A percentile compares a stretch with the other conserved stretches of the same genome.
Conservation (phyloP, 2,888 invertebrate species). For the Polydrusus pterygomalis region DNA sequence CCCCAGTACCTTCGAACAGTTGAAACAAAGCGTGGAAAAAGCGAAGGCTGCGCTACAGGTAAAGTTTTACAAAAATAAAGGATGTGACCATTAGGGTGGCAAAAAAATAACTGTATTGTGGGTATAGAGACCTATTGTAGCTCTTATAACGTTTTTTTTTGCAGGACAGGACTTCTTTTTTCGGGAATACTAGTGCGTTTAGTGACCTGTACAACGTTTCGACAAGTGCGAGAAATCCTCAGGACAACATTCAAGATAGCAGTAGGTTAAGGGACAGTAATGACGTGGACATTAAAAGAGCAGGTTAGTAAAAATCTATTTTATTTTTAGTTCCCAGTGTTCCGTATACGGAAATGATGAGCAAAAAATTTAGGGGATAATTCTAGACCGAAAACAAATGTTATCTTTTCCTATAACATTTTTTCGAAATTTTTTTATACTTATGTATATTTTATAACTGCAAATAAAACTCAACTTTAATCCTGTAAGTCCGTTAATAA, state of each 20-base stretch:
- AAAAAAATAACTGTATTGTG: too few species aligned
- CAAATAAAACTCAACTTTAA: too few species aligned
- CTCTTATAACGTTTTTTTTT: slow-evolving; percentile 32
- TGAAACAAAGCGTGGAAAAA: slow-evolving; percentile 93
- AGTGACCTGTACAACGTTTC: slow-evolving; percentile 78
- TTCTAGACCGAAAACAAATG: too few species aligned
- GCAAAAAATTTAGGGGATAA: too few species aligned
- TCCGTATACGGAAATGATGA: too few species aligned
- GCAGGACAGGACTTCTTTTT: slow-evolving; percentile 80
- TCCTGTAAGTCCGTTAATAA: too few species aligned
- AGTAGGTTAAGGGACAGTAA: slow-evolving; percentile 67
- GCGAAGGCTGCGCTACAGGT: slow-evolving; percentile 90
- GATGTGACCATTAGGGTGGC: too few species aligned
- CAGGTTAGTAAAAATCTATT: slow-evolving; percentile 64
- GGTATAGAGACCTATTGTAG: too few species aligned
- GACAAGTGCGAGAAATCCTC: slow-evolving; percentile 65
- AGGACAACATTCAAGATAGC: slow-evolving; percentile 64
- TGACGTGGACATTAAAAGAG: slow-evolving; percentile 68
- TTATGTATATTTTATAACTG: too few species aligned
- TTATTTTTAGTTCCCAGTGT: too few species aligned
- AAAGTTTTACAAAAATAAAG: slow-evolving; percentile 38
- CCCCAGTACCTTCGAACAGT: slow-evolving; percentile 91
- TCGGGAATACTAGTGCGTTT: slow-evolving; percentile 84
- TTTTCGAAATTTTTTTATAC: too few species aligned
- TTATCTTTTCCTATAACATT: too few species aligned